Evolutionary conservation across 2,797 vertebrate genomes (phyloP), one percentile per base, ranked within the genome.

Genomic region (Poeciliopsis paucimaculata): DNA sequence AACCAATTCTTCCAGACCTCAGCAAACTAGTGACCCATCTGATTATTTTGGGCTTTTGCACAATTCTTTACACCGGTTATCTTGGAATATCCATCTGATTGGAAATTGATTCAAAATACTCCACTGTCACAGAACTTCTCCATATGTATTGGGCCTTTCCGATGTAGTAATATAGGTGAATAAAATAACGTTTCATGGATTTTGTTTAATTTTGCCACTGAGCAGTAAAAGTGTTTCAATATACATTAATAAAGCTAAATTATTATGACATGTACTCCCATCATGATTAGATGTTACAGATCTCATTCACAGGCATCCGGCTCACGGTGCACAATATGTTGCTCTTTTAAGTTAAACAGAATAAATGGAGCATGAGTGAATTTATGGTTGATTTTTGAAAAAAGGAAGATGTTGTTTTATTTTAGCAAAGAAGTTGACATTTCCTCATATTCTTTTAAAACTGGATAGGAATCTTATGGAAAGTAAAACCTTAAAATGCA

Each of bases 251-350:
- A 66, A 18, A 66, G 15, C 31, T 10, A 26, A 20, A 20, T 66
- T 66, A 23, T 34, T 31, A 18, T 1, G 6, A 20, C 62, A 43
- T 41, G 5, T 3, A n/a, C n/a, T 23, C 4, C 23, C 20, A 41
- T 26, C 18, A 43, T n/a, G 36, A n/a, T 26, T 7, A 70, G 4
- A 43, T 70, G 36, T 5, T n/a, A 23, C 16, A 46, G 26, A 82
- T 78, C 46, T 71, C 55, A 20, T 20, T 72, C 31, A 47, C 39
- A 20, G 47, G 26, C 26, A 9, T 72, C 43, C 47, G 49, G 43
- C 62, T 80, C 64, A 16, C 45, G 51, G 64, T 60, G 34, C 77
- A 60, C 26, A 10, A 47, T 51, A 51, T 20, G n/a, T 73, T 77
- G 31, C 46, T 46, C 49, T 76, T 46, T 43, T 60, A 75, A 51